Evolutionary conservation across 2,888 invertebrate genomes (phyloP), one percentile per base, ranked within the genome.

Genomic region (Melolontha melolontha): DNA sequence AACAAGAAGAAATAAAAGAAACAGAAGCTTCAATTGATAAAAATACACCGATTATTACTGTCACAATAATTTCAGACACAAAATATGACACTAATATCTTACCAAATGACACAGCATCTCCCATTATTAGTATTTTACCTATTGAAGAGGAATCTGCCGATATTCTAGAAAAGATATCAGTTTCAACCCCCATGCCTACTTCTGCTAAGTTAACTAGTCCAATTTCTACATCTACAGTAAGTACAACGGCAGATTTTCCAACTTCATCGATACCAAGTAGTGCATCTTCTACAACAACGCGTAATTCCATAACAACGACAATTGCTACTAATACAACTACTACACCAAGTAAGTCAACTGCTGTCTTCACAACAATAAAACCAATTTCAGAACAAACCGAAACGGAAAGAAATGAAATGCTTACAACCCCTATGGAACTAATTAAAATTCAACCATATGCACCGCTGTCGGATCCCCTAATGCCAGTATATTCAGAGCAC

Each of bases 221-320:
- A 39, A 68, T 72, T 63, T 70, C 65, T 11, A 40, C 72, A 40
- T 66, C 70, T 16, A 69, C 68, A 51, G 63, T 66, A 41, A 59
- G 59, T n/a, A 66, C 68, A n/a, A 66, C 70, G 14, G 62, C 54
- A 41, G 52, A 51, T 16, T 64, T 65, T 5, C 14, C 52, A 27
- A 67, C 65, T 14, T 66, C 71, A 39, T 67, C 55, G 8, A 64
- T 68, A 11, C 55, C 68, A 10, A 72, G 67, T 7, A 67, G 65
- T 12, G 65, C 42, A 51, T 55, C 55, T 52, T 69, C 62, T 27
- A 57, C 22, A 57, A 57, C 57, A 1, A 63, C 55, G 12, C 54
- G 11, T 11, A 51, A 66, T 41, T 59, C 59, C 39, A 42, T 52
- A n/a, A 59, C 68, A 54, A 64, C 68, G 1, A 64, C 67, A 49